Evolutionary conservation across 1,140 invertebrate genomes (phyloP), one percentile per base, ranked within the genome.

Genomic region (Chironomus tepperi): DNA sequence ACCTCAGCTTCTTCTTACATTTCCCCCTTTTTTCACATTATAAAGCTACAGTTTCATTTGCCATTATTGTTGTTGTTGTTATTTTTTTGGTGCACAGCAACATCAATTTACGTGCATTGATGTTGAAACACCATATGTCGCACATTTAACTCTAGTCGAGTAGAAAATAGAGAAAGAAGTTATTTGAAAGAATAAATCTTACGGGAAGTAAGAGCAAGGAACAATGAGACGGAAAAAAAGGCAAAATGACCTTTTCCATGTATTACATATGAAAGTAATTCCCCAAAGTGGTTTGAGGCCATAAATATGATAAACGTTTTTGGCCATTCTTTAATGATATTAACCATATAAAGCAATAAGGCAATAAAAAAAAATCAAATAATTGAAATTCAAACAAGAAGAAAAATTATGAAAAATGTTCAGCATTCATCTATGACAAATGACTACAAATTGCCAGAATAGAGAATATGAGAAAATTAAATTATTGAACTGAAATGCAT

Each of bases 101-200:
- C 47, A 57, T 57, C 47, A 57, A 57, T 57, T 57, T 57, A 57
- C 47, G 47, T 57, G 47, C 47, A 57, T 57, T 57, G 47, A 57
- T 57, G 47, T 57, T 57, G 47, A 57, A 57, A 57, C 47, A 57
- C n/a, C 47, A 57, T 57, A 57, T 57, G 47, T 57, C 47, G 47
- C 47, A 57, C 10, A 57, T 57, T 57, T 12, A 57, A 15, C 47
- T 57, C n/a, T 12, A 57, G 10, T 57, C 47, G 47, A 57, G 47
- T n/a, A 57, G 12, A 57, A 57, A 57, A 57, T 15, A n/a, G 47
- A 34, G 47, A 57, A 57, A n/a, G 47, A 57, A n/a, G 47, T n/a
- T n/a, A 57, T n/a, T n/a, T 12, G 0, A n/a, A 34, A 34, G n/a
- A 15, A 57, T 57, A 57, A 57, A 57, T 57, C 47, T 15, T 57